These are phyloP conservation scores for Xiphorhynchus elegans DNA, from an alignment of 2,113 vertebrate species.

Conservation along the genomic window DNA sequence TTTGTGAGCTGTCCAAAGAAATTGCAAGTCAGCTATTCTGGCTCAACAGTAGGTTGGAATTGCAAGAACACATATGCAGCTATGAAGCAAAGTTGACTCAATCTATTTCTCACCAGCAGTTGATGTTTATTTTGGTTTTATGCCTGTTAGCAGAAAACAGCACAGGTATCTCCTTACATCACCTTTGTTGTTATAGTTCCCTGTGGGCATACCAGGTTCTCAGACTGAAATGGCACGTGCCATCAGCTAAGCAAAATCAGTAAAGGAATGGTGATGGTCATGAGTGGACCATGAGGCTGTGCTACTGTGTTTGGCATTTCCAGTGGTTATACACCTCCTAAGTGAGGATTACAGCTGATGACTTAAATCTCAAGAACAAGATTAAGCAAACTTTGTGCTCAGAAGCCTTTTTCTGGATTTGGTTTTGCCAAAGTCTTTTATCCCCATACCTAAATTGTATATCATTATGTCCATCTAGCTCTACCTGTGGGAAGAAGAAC, in stretches of 20 bases:
- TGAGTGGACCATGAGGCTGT: neutral
- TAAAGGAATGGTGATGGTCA: neutral
- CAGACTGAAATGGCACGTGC: neutral
- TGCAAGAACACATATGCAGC: neutral
- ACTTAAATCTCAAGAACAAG: neutral
- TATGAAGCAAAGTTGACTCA: neutral
- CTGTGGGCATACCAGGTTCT: neutral
- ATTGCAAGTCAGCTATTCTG: neutral
- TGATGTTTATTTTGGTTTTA: neutral
- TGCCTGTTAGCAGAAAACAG: rapidly evolving
- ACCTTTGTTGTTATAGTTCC: neutral
- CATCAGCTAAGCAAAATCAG: neutral
- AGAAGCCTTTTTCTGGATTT: neutral
- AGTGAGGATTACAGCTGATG: neutral
- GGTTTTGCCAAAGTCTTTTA: neutral
- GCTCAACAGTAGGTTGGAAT: neutral
- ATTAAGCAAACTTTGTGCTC: neutral
- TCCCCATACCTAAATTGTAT: neutral
- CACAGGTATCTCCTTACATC: neutral
- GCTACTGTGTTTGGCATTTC: neutral
- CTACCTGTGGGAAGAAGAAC: neutral
- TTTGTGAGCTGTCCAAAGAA: neutral
- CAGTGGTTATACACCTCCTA: neutral
- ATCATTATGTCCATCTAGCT: neutral
- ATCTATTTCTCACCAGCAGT: neutral